phyloP scores from a whole-genome alignment of 2,113 vertebrate genomes.

The Boulengeromyrus knoepffleri region DNA sequence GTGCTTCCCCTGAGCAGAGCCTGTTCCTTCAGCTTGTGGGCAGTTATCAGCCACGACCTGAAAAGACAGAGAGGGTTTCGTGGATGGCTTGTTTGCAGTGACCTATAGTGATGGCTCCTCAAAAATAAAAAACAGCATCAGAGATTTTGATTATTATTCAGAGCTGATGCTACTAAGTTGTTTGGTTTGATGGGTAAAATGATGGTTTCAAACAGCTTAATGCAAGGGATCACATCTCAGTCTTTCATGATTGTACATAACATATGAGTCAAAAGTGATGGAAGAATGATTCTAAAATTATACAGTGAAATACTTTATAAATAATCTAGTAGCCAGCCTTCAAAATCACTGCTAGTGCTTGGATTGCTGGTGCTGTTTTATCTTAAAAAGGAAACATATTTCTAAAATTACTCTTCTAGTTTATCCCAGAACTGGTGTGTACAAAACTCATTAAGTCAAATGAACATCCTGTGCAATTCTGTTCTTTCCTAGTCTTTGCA shows the following conservation, averaged over 20 bases:
- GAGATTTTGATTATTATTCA: not conserved
- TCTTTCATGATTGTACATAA: not conserved
- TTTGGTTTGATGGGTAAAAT: conserved; percentile 12
- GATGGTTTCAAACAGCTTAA: not conserved
- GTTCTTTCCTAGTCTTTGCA: not conserved
- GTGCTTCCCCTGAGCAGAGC: conserved; percentile 45
- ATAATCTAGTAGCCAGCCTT: not conserved
- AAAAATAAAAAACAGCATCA: conserved; percentile 12
- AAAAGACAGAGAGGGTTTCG: conserved; percentile 43
- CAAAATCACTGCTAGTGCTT: not conserved
- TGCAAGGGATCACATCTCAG: not conserved
- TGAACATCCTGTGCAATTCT: not conserved
- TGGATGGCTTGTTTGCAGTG: conserved; percentile 41
- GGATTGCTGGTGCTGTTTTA: not conserved
- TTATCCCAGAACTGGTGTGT: not conserved
- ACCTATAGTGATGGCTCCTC: conserved; percentile 34
- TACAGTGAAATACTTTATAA: not conserved
- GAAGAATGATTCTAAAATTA: not conserved
- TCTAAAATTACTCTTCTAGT: not conserved
- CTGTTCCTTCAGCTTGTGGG: conserved; percentile 48
- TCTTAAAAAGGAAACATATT: not conserved
- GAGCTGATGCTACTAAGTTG: not conserved
- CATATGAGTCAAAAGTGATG: not conserved
- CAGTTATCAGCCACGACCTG: conserved; percentile 52
- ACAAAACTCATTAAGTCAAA: not conserved